phyloP scores from a whole-genome alignment of 1,140 invertebrate genomes.

The Ceratina japonica region DNA sequence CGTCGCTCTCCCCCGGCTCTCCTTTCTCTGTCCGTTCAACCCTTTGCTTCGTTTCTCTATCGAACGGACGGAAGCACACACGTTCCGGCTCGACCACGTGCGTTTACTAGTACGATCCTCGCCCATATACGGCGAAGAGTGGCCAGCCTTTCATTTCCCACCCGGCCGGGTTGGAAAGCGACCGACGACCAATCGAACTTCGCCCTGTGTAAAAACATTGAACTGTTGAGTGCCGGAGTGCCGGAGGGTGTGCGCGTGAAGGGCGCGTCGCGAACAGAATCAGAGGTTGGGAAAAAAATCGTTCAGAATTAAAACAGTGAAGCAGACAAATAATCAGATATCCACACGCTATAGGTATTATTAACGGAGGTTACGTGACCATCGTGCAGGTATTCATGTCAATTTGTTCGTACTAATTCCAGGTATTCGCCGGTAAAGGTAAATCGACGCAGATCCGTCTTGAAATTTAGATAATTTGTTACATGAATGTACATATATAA shows the following conservation, averaged over 20 bases:
- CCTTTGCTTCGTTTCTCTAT: conserved; percentile 7
- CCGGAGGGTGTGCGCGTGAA: conserved; percentile 53
- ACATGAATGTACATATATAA: no score
- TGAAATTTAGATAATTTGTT: background rate
- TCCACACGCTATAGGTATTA: conserved; percentile 73
- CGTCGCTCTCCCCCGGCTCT: background rate
- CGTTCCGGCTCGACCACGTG: conserved; percentile 56
- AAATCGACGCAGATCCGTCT: background rate
- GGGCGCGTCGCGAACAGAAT: conserved; percentile 26
- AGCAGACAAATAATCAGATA: conserved; percentile 79
- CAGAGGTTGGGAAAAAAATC: conserved; percentile 59
- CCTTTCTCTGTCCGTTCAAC: background rate
- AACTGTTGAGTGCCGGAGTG: conserved; percentile 63
- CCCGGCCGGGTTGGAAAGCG: conserved; percentile 52
- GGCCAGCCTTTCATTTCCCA: conserved; percentile 67
- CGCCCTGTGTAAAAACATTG: conserved; percentile 72
- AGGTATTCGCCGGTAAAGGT: conserved; percentile 17
- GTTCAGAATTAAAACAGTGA: conserved; percentile 77
- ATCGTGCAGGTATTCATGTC: conserved; percentile 72
- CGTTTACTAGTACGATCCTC: conserved; percentile 48
- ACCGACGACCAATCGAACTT: conserved; percentile 69
- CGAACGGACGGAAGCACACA: conserved; percentile 42
- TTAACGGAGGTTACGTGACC: conserved; percentile 69
- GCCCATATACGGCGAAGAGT: conserved; percentile 54
- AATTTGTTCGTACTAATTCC: conserved; percentile 59